Conservation (phyloP, 1,140 invertebrate species). For the Brachionus rotundiformis region DNA sequence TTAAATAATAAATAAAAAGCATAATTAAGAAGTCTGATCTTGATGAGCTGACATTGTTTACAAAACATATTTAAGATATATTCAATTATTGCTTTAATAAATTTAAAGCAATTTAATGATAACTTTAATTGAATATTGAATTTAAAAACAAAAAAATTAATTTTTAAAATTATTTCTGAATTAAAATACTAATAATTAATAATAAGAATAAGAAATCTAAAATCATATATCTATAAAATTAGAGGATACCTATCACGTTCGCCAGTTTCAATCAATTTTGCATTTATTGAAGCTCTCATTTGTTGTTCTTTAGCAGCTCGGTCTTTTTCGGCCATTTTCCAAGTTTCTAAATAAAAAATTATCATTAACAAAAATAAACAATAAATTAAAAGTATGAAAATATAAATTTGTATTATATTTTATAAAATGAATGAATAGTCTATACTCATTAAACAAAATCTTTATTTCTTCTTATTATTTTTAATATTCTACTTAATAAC, state of each 20-base stretch:
- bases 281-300: slow-evolving; percentile 52
- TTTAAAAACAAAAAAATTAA: too few species aligned
- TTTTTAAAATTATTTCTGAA: too few species aligned
- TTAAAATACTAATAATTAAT: too few species aligned
- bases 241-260: slow-evolving; percentile 32
- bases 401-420: not conserved
- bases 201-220: not conserved
- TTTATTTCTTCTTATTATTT: not conserved
- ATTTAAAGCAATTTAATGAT: too few species aligned
- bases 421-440: not conserved
- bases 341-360: not conserved
- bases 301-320: slow-evolving; percentile 46
- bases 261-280: slow-evolving; percentile 51
- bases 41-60: too few species aligned
- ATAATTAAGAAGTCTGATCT: too few species aligned
- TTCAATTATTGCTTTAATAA: too few species aligned
- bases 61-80: too few species aligned
- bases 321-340: slow-evolving; percentile 46
- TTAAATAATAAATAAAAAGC: too few species aligned
- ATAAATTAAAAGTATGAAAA: too few species aligned
- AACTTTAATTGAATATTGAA: too few species aligned
- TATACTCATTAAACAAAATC: not conserved
- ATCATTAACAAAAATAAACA: not conserved
- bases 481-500: not conserved
- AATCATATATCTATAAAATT: not conserved